Conservation (phyloP, 2,797 vertebrate genomes). For the Gastrophryne carolinensis region DNA sequence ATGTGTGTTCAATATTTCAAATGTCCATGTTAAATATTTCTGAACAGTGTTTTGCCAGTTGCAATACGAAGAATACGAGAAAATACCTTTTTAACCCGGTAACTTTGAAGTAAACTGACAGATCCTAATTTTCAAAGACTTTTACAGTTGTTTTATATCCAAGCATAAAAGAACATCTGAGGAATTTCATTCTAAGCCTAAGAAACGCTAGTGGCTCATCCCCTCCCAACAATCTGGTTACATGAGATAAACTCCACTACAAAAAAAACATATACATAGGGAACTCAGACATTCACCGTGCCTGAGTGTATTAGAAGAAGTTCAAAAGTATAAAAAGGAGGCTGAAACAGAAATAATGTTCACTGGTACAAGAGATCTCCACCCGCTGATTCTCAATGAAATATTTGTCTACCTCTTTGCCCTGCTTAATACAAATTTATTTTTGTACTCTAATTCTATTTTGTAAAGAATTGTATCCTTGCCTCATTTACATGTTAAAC, state of each 20-base stretch:
- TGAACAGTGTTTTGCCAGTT: no score
- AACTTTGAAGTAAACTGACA: slow-evolving; percentile 4
- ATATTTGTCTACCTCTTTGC: no score
- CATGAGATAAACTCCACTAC: slow-evolving; percentile 48
- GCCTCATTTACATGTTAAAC: no score
- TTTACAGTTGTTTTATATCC: slow-evolving; percentile 50
- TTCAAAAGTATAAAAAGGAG: slow-evolving; percentile 27
- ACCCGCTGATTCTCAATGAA: no score
- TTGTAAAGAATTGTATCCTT: no score
- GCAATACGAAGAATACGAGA: no score
- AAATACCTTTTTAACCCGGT: neutral
- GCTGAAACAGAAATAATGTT: slow-evolving; percentile 26
- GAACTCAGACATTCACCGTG: slow-evolving; percentile 23
- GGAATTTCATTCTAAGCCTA: slow-evolving; percentile 47
- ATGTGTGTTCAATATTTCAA: no score
- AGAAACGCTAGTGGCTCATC: slow-evolving; percentile 33
- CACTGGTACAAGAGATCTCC: slow-evolving; percentile 11
- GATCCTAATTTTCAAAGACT: slow-evolving; percentile 33
- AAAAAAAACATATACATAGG: slow-evolving; percentile 27
- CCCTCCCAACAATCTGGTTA: slow-evolving; percentile 49
- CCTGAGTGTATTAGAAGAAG: slow-evolving; percentile 40
- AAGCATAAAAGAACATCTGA: slow-evolving; percentile 53
- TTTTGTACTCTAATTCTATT: no score
- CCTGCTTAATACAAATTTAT: no score
- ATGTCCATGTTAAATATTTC: no score